Base-by-base conservation (phyloP, 2,888 invertebrate genomes). In the Ferrisia virgata region DNA sequence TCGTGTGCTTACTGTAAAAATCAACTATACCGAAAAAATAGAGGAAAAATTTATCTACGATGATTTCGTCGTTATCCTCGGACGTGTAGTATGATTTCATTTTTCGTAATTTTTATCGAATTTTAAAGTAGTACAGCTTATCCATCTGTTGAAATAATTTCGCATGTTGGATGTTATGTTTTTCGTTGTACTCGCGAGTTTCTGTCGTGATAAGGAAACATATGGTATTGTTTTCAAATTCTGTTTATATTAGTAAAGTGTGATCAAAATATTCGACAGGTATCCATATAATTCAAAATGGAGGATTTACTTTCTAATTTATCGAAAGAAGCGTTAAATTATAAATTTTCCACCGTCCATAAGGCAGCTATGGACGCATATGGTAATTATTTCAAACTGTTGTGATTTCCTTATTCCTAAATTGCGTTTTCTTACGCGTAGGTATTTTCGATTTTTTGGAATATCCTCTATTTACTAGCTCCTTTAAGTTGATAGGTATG, bases 361-460 rank as follows among this genome's bases (percentile, higher is more conserved):
- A 94, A 94, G 90, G 92, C 95, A 87, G 94, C 95, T 87, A 95
- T 96, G 90, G 94, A 95, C 90, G 95, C 95, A 86, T 92, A 94
- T 89, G 96, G 96, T 96, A 91, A 90, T 89, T 87, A 85, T 85
- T 28, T 1, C 22, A 36, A 18, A 18, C 22, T 53, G 47, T 47
- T 47, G 47, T 13, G 11, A 6, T n/a, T n/a, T n/a, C n/a, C n/a
- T n/a, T n/a, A n/a, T n/a, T n/a, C n/a, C n/a, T n/a, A n/a, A n/a
- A 5, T 53, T 22, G 53, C 25, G 31, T 15, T 31, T 36, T 36
- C 36, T 36, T 31, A 8, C 69, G 69, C 13, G 8, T 8, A 3
- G 33, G 4, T 13, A 43, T 43, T 43, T 13, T n/a, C n/a, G n/a
- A n/a, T n/a, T n/a, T n/a, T n/a, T n/a, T n/a, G n/a, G n/a, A n/a